These are phyloP conservation scores for Dexiosoma caninum DNA, from an alignment of 2,888 invertebrate genomes.

Conservation along the genomic window DNA sequence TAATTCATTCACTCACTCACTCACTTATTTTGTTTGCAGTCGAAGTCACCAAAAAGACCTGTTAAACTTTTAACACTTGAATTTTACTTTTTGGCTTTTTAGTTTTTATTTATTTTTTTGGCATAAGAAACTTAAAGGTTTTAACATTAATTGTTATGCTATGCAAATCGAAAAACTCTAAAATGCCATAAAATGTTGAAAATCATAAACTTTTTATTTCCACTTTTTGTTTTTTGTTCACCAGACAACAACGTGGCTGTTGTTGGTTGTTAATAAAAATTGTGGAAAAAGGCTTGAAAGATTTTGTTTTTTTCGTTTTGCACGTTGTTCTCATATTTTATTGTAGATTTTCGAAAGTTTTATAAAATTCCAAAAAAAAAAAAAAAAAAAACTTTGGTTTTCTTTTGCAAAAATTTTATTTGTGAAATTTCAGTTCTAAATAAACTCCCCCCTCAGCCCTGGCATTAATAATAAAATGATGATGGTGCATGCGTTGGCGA, in stretches of 20 bases:
- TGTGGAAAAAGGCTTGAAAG: slow-evolving; percentile 48
- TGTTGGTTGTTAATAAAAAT: slow-evolving; percentile 36
- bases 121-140: slow-evolving; percentile 50
- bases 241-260: slow-evolving; percentile 48
- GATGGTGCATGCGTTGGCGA: neutral
- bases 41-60: slow-evolving; percentile 17
- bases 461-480: neutral
- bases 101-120: neutral
- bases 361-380: slow-evolving; percentile 28
- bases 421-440: slow-evolving; percentile 16
- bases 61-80: slow-evolving; percentile 58
- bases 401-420: slow-evolving; percentile 54
- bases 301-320: slow-evolving; percentile 43
- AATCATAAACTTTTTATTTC: slow-evolving; percentile 63
- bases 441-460: neutral
- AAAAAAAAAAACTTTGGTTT: slow-evolving; percentile 50
- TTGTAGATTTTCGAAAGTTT: slow-evolving; percentile 52
- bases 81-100: slow-evolving; percentile 29
- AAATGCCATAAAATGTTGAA: slow-evolving; percentile 63
- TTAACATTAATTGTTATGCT: slow-evolving; percentile 66
- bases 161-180: slow-evolving; percentile 64
- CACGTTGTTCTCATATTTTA: slow-evolving; percentile 47
- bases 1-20: no score
- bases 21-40: neutral
- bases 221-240: slow-evolving; percentile 1